Percentiles rank a stretch among this genome's conserved stretches.
phyloP scores from a whole-genome alignment of 2,888 invertebrate genomes.

The Ormyrus nitidulus region DNA sequence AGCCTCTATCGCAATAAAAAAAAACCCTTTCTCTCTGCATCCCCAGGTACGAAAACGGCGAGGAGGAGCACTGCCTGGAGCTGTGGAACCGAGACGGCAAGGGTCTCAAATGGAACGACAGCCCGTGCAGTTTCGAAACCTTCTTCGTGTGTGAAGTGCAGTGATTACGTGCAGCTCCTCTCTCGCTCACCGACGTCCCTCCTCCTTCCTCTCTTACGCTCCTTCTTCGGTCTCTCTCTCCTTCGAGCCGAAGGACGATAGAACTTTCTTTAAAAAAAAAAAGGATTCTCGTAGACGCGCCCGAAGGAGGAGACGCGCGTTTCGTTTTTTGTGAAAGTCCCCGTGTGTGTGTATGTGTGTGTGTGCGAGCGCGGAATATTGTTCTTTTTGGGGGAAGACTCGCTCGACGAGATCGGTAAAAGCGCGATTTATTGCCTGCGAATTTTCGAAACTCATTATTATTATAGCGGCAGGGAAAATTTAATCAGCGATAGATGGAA shows the following conservation, averaged over 20 bases:
- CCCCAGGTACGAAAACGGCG: conserved; percentile 89
- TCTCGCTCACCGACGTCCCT: neutral
- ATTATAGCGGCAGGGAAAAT: too few species aligned
- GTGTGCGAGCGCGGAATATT: too few species aligned
- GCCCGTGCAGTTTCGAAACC: conserved; percentile 94
- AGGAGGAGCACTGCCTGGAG: conserved; percentile 94
- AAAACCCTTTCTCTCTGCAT: neutral
- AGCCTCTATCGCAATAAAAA: too few species aligned
- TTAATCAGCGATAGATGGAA: too few species aligned
- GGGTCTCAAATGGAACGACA: conserved; percentile 95
- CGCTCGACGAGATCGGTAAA: too few species aligned
- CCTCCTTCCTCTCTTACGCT: neutral
- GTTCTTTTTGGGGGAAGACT: too few species aligned
- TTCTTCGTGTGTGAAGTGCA: conserved; percentile 94
- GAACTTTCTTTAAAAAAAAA: neutral
- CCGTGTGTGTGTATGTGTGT: too few species aligned
- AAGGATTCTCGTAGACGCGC: neutral
- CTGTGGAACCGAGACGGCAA: conserved; percentile 95
- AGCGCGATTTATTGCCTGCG: too few species aligned
- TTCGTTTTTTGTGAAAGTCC: too few species aligned
- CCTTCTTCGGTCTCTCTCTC: conserved; percentile 6
- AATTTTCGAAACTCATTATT: too few species aligned
- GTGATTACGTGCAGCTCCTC: conserved; percentile 59
- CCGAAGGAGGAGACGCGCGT: too few species aligned
- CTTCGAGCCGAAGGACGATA: neutral